Conservation (phyloP, 2,888 invertebrate species). For the Tenthredo notha region DNA sequence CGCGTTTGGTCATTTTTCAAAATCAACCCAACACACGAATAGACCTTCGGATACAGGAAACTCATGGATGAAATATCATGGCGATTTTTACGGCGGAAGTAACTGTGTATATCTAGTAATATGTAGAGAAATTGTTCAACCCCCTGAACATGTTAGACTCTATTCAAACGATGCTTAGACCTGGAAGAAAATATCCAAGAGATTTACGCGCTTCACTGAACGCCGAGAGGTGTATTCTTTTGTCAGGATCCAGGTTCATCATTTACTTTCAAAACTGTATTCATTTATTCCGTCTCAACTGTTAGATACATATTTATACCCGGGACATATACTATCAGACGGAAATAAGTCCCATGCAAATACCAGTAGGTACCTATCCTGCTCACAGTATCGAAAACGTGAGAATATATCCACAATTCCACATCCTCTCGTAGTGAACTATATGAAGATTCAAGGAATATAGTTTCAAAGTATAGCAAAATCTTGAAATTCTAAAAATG, state of each 20-base stretch:
- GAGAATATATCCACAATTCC: not conserved
- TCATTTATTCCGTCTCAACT: slow-evolving; percentile 18
- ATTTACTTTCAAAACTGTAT: not conserved
- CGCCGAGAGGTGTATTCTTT: not conserved
- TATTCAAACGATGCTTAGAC: not conserved
- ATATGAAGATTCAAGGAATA: not conserved
- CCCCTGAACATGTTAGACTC: not conserved
- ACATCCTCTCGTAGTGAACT: not conserved
- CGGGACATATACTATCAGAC: not conserved
- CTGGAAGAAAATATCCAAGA: not conserved
- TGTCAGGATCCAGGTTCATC: not conserved
- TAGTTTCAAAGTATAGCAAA: not conserved
- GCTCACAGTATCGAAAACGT: not conserved
- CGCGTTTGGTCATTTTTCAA: slow-evolving; percentile 31
- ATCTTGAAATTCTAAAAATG: not conserved
- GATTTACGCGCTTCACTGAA: not conserved
- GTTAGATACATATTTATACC: not conserved
- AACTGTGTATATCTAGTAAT: not conserved
- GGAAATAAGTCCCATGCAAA: not conserved
- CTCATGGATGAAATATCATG: not conserved
- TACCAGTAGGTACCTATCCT: not conserved
- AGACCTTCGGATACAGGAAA: not conserved
- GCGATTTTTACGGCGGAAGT: not conserved
- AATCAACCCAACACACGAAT: slow-evolving; percentile 14
- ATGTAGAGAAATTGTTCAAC: not conserved